Base-by-base conservation (phyloP, 2,797 vertebrate species). In the Enteromius treurensis region DNA sequence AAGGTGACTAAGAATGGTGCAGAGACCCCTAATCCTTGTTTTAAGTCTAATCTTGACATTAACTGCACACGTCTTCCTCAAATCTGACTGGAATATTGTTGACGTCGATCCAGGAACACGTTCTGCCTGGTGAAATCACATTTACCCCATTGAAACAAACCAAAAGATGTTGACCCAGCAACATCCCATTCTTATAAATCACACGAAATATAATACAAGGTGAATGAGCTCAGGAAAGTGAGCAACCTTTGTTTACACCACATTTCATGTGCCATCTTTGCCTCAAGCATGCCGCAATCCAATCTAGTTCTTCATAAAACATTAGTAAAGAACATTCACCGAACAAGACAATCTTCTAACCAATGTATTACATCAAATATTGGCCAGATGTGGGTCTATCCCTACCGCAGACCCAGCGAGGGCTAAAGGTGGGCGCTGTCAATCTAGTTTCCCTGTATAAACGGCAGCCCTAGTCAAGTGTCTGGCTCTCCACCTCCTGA, bases 401-500 rank as follows among this genome's bases (percentile, higher is more conserved):
- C 45, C 45, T 47, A 47, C 47, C 34, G 26, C 11, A 1, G 2
- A 13, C 67, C 67, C 51, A 45, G 34, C 3, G n/a, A 53, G 77
- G 47, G 13, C 81, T 65, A 34, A 68, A 87, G 60, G 70, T 53
- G 60, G 83, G 51, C 74, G 47, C n/a, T 65, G 42, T 79, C 73
- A 37, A 81, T 47, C 79, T 55, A 10, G 26, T 68, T 77, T 73
- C 80, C 80, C 87, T 70, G 69, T 65, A 87, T 87, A 87, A 40
- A 77, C 73, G 4, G 9, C 62, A 55, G 75, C 84, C 67, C 1
- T 40, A 73, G 79, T 89, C 85, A 88, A 87, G 89, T 90, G 90
- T 88, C 88, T 88, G 70, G 47, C 84, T 85, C 85, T 90, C 86
- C 84, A 90, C 79, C 81, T 68, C 84, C 85, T 89, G 91, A 92